phyloP scores from a whole-genome alignment of 2,888 invertebrate species.

The Luperina nickerlii region DNA sequence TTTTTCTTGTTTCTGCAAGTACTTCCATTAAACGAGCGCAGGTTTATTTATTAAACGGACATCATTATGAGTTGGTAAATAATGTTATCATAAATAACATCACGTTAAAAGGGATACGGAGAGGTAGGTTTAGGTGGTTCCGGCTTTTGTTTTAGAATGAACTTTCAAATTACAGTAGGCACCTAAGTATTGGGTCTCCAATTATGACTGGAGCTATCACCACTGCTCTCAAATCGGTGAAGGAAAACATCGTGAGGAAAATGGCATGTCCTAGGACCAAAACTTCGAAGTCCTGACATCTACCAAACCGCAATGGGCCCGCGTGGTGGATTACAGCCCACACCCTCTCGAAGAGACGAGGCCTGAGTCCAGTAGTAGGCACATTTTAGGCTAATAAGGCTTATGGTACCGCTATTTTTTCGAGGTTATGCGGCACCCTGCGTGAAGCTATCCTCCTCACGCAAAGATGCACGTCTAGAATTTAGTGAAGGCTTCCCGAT shows the following conservation, averaged over 20 bases:
- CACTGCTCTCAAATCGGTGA: not conserved
- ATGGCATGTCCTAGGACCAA: not conserved
- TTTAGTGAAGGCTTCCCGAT: too few species aligned
- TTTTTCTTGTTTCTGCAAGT: conserved; percentile 16
- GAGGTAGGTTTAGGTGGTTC: not conserved
- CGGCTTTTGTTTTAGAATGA: not conserved
- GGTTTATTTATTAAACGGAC: conserved; percentile 19
- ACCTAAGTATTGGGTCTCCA: not conserved
- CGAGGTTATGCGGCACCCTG: too few species aligned
- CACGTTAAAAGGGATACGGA: not conserved
- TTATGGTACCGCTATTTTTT: not conserved
- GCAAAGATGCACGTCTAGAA: too few species aligned
- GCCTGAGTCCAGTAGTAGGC: not conserved
- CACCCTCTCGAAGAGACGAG: not conserved
- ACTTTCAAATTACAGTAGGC: not conserved
- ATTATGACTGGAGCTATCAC: not conserved
- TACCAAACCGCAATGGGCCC: too few species aligned
- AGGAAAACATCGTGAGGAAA: not conserved
- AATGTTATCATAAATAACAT: conserved; percentile 1
- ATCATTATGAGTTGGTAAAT: not conserved
- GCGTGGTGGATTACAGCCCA: not conserved
- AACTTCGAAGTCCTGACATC: not conserved
- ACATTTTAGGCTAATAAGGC: not conserved
- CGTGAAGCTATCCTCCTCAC: too few species aligned
- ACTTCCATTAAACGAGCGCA: not conserved